Base-by-base conservation (phyloP, 2,888 invertebrate genomes). In the Encarsia formosa region DNA sequence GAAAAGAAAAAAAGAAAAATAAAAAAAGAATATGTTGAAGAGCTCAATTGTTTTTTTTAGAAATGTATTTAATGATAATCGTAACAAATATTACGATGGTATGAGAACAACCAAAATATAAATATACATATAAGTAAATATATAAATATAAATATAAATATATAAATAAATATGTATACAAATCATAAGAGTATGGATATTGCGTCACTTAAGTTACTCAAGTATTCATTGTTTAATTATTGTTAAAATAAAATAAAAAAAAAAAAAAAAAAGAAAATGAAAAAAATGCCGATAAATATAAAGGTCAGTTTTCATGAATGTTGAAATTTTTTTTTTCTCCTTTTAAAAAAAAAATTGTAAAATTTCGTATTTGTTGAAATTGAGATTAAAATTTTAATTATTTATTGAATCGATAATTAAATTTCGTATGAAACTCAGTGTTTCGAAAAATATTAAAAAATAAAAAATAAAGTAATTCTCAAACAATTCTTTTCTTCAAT, bases 61-160 rank as follows among this genome's bases (percentile, higher is more conserved):
- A 47, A 42, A 39, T 39, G 39, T 42, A 40, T 39, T 32, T 39
- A 20, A 38, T 24, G 22, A 18, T 37, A 35, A 49, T 39, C 42
- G 35, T 38, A 37, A 48, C 15, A 20, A 37, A 31, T 42, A 42
- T 31, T 37, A 47, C 37, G 26, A 26, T 11, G 41, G 38, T 34
- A 40, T 23, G 46, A 39, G 15, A 22, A 13, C 23, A 49, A 23
- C 16, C 18, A 38, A n/a, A 38, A 9, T 19, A 41, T 18, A 41
- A 40, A 50, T 13, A 20, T 34, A 38, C 19, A 20, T 56, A 18
- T 29, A 47, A 56, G 54, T 57, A 61, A 57, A 56, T 61, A 56
- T 56, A 54, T 56, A 50, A 56, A 57, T 43, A 49, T 52, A 57
- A 55, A 52, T 52, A 57, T 52, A 52, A 53, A 54, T 57, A 49